phyloP scores from a whole-genome alignment of 1,140 invertebrate species.

The Planococcus citri region DNA sequence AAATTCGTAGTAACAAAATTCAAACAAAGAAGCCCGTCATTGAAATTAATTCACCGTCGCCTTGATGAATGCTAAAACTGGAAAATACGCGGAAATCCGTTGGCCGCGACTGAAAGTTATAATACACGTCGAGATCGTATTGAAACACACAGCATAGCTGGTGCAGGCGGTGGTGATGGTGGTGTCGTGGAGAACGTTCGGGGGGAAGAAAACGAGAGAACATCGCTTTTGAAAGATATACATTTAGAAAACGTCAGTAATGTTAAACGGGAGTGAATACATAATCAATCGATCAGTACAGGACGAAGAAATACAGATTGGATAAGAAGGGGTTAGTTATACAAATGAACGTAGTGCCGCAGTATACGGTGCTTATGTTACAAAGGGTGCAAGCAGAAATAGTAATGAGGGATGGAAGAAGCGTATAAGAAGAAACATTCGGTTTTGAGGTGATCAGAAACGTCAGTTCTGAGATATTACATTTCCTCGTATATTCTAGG shows the following conservation, averaged over 20 bases:
- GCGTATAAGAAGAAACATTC: conserved; percentile 6
- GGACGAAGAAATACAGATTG: conserved; percentile 1
- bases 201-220: neutral
- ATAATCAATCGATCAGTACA: conserved; percentile 7
- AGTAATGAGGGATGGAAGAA: neutral
- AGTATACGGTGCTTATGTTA: neutral
- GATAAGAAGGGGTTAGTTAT: conserved; percentile 1
- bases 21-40: neutral
- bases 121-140: neutral
- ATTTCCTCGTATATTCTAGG: neutral
- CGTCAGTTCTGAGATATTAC: neutral
- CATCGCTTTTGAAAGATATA: conserved; percentile 3
- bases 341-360: neutral
- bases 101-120: neutral
- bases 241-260: conserved; percentile 7
- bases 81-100: conserved; percentile 6
- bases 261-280: conserved; percentile 6
- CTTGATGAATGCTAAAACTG: conserved; percentile 6
- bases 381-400: conserved; percentile 2
- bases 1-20: conserved; percentile 4
- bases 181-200: no score
- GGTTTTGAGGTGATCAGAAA: conserved; percentile 6
- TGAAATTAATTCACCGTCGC: conserved; percentile 6
- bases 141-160: neutral
- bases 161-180: neutral